Evolutionary conservation across 2,113 vertebrate genomes (phyloP).

Genomic region (Cavia porcellus): DNA sequence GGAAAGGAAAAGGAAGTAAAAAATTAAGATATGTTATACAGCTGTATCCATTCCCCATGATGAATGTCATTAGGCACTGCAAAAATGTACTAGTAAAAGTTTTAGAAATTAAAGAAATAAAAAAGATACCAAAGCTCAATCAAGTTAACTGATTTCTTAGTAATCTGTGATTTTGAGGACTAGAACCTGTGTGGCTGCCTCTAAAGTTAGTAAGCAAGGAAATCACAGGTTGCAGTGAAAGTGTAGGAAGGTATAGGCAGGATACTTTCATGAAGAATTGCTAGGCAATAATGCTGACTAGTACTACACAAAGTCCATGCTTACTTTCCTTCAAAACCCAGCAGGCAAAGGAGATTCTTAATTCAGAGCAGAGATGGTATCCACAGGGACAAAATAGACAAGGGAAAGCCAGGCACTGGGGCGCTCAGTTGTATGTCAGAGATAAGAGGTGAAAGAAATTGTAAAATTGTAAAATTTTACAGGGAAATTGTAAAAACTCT

Average conservation of each 20-base stretch:
- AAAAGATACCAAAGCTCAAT: not conserved
- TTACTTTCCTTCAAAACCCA: not conserved
- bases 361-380: not conserved
- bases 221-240: not conserved
- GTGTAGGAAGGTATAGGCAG: not conserved
- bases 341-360: not conserved
- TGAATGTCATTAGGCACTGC: not conserved
- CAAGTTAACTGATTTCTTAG: not conserved
- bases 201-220: not conserved
- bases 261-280: not conserved
- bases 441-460: not conserved
- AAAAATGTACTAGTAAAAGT: not conserved
- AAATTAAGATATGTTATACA: not conserved
- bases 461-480: too few species aligned
- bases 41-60: not conserved
- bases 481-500: not conserved
- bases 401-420: not conserved
- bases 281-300: not conserved
- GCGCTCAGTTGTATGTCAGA: not conserved
- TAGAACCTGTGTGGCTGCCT: not conserved
- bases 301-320: not conserved
- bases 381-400: not conserved
- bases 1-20: not conserved
- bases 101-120: not conserved
- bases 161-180: not conserved